Conservation (phyloP, 1,140 invertebrate species). For the Eurosta solidaginis region DNA sequence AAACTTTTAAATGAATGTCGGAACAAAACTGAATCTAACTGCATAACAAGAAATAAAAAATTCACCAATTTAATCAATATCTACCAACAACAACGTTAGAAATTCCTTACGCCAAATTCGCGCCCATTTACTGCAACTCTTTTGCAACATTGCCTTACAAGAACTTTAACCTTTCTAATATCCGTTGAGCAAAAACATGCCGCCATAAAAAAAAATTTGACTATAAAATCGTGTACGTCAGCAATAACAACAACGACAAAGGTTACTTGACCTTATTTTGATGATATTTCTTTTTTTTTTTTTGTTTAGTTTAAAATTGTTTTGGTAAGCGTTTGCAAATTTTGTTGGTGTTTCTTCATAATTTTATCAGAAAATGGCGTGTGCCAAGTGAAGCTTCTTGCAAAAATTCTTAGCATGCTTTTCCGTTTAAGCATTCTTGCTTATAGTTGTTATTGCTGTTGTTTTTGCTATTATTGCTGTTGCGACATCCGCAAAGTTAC, state of each 20-base stretch:
- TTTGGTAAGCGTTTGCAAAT: not conserved
- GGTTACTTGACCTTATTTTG: not conserved
- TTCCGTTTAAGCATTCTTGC: not conserved
- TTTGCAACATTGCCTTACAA: not conserved
- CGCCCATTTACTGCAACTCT: not conserved
- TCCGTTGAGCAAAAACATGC: not conserved
- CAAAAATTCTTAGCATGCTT: not conserved
- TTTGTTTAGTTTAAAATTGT: not conserved
- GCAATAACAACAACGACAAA: not conserved
- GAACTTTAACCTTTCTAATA: not conserved
- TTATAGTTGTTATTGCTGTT: not conserved
- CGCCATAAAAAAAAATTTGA: not conserved
- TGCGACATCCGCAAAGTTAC: not conserved
- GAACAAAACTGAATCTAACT: too few species aligned
- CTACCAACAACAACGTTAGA: not conserved
- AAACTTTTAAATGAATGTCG: too few species aligned
- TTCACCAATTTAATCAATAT: not conserved
- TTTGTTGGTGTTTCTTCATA: not conserved
- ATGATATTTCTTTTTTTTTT: not conserved
- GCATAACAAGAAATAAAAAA: too few species aligned
- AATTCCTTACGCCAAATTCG: not conserved
- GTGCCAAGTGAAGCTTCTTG: not conserved
- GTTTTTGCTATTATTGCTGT: too few species aligned
- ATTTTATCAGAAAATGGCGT: too few species aligned
- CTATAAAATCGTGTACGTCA: too few species aligned